Evolutionary conservation across 2,797 vertebrate species (phyloP), one percentile per base, ranked within the genome.

Genomic region (Tragopan temminckii): DNA sequence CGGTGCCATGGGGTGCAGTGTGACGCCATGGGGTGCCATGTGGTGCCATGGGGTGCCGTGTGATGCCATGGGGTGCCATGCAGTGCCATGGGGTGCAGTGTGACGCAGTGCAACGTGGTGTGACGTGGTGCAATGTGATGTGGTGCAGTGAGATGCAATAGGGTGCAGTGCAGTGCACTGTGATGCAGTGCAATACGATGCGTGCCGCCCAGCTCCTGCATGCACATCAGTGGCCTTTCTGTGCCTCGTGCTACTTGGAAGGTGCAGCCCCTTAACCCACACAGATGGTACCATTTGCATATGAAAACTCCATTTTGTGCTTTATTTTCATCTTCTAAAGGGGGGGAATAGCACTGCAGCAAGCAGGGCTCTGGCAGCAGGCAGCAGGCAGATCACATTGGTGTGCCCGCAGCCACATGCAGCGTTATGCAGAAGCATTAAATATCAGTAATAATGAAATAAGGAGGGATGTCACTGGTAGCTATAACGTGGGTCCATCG

Each of bases 221-320:
- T 33, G 17, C 19, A 24, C 11, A 42, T 20, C 38, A 7, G 7
- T 31, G 31, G 43, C 2, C 40, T 55, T 61, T 76, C 64, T 27
- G n/a, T 46, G 24, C 17, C 40, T 66, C 31, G 29, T 38, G 27
- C 45, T 29, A 2, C 38, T 24, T 12, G 10, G 33, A 2, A 11
- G 40, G 31, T 7, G 59, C 66, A 20, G 4, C 27, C 52, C n/a
- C 0, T 27, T 21, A 31, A 17, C 57, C 42, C 38, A 1, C n/a
- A 45, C 33, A 29, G 12, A 12, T 7, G 23, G 1, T 23, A 2
- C 2, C 1, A 11, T 38, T 72, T 4, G 50, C 25, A 0, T 12
- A 1, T 1, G 13, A 77, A 57, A 55, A 4, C 14, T 23, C 27
- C 23, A 16, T 55, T 53, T 72, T 67, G 66, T 7, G 5, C 53